Percentiles rank a stretch among this genome's conserved stretches.
These are phyloP conservation scores for Gymnoscelis rufifasciata DNA, from an alignment of 2,888 invertebrate species.

Conservation along the genomic window DNA sequence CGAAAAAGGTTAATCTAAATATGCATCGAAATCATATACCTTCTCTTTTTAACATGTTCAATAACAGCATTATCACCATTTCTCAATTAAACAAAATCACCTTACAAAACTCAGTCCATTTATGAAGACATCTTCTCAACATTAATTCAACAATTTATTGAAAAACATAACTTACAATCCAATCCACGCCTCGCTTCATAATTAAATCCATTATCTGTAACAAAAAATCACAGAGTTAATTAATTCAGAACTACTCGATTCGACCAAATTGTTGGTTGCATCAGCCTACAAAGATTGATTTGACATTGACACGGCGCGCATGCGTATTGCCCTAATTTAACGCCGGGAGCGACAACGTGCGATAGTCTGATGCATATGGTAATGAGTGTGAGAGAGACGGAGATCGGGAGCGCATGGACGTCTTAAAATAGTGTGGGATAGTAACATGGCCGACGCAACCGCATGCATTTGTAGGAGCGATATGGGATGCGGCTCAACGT, in stretches of 20 bases:
- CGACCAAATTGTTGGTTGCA: conserved; percentile 52
- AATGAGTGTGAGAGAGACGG: conserved; percentile 42
- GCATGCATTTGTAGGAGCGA: conserved; percentile 55
- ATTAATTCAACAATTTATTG: conserved; percentile 14
- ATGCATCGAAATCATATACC: not conserved
- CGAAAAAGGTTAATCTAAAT: not conserved
- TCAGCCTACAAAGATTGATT: conserved; percentile 76
- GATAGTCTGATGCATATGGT: conserved; percentile 39
- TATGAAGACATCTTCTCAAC: conserved; percentile 16
- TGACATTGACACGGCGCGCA: conserved; percentile 76
- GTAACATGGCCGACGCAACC: conserved; percentile 74
- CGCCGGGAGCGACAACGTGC: conserved; percentile 45
- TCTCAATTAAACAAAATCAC: conserved; percentile 1
- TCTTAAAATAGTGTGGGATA: conserved; percentile 42
- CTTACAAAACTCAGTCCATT: conserved; percentile 5
- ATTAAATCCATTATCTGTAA: conserved; percentile 42
- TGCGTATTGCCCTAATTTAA: conserved; percentile 74
- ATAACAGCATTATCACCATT: not conserved
- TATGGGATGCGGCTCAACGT: conserved; percentile 38
- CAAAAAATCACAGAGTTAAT: conserved; percentile 40
- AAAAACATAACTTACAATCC: conserved; percentile 34
- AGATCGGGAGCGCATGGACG: conserved; percentile 39
- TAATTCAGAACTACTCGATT: conserved; percentile 29
- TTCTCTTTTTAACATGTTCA: not conserved
- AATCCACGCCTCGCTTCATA: conserved; percentile 29